A percentile compares a stretch with the other conserved stretches of the same genome.
Conservation (phyloP, 2,888 invertebrate genomes). For the Dicyrtoma fusca region DNA sequence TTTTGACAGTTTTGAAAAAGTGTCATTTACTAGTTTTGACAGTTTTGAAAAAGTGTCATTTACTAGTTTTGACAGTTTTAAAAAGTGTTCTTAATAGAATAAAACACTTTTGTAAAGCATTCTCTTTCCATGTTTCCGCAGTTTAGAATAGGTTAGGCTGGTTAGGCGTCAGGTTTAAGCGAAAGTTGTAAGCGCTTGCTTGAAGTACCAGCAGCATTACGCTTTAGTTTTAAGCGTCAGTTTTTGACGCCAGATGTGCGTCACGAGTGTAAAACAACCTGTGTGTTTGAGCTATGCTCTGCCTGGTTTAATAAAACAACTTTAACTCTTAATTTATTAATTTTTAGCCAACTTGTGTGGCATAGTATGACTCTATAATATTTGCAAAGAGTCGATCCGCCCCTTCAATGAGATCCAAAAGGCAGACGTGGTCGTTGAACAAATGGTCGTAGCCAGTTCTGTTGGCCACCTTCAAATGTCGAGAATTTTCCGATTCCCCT, state of each 20-base stretch:
- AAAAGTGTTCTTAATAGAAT: too few species aligned
- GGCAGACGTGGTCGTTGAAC: conserved; percentile 49
- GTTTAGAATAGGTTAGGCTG: too few species aligned
- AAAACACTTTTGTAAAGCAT: too few species aligned
- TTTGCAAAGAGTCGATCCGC: conserved; percentile 46
- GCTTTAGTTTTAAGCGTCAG: conserved; percentile 12
- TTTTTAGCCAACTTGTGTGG: conserved; percentile 37
- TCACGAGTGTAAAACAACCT: conserved; percentile 45
- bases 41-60: too few species aligned
- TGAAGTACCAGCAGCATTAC: too few species aligned
- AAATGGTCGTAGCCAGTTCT: conserved; percentile 49
- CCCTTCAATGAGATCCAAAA: conserved; percentile 49
- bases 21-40: too few species aligned
- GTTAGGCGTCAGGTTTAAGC: too few species aligned
- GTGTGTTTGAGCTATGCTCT: background rate
- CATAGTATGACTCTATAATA: conserved; percentile 50
- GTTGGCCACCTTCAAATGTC: conserved; percentile 42
- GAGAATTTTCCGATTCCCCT: conserved; percentile 38
- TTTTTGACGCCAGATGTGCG: conserved; percentile 34
- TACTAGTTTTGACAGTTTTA: too few species aligned
- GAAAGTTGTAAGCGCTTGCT: too few species aligned
- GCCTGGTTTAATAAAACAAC: background rate
- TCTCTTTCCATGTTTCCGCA: too few species aligned
- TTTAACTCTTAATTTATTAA: background rate
- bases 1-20: too few species aligned